Evolutionary conservation across 2,888 invertebrate species (phyloP).

Genomic region (Napeogenes sylphis): DNA sequence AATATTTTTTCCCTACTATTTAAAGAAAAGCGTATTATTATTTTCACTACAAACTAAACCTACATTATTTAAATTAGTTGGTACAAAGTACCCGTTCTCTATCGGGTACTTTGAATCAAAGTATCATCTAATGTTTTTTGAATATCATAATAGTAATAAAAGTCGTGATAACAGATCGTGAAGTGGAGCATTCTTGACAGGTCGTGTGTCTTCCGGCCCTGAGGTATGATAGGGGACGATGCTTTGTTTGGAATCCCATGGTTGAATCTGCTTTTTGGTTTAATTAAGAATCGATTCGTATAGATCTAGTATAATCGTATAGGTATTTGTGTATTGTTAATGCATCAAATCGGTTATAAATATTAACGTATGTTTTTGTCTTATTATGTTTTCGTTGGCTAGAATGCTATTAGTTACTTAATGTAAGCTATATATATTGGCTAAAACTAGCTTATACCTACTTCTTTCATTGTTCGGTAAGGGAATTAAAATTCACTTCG

Average conservation of each 20-base stretch:
- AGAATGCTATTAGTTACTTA: too few relatives aligned
- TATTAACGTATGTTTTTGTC: too few relatives aligned
- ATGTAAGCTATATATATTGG: too few relatives aligned
- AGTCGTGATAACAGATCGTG: conserved; percentile 25
- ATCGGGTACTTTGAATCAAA: not conserved
- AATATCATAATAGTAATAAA: conserved; percentile 26
- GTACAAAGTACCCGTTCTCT: too few relatives aligned
- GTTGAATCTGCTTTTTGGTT: not conserved
- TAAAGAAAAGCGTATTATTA: too few relatives aligned
- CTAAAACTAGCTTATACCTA: too few relatives aligned
- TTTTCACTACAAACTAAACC: too few relatives aligned
- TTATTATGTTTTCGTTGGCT: too few relatives aligned
- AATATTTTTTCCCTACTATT: too few relatives aligned
- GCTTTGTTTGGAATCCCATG: conserved; percentile 17
- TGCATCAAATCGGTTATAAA: not conserved
- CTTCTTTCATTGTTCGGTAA: too few relatives aligned
- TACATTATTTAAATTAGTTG: too few relatives aligned
- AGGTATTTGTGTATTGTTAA: not conserved
- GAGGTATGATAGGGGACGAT: conserved; percentile 40
- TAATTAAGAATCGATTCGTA: not conserved
- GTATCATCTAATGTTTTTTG: conserved; percentile 19
- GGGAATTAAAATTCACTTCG: not conserved
- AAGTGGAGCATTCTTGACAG: conserved; percentile 42
- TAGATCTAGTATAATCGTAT: too few relatives aligned
- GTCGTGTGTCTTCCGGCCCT: conserved; percentile 56